phyloP scores from a whole-genome alignment of 92 coral and sea anemone genomes.

The Epizoanthus ramosus region DNA sequence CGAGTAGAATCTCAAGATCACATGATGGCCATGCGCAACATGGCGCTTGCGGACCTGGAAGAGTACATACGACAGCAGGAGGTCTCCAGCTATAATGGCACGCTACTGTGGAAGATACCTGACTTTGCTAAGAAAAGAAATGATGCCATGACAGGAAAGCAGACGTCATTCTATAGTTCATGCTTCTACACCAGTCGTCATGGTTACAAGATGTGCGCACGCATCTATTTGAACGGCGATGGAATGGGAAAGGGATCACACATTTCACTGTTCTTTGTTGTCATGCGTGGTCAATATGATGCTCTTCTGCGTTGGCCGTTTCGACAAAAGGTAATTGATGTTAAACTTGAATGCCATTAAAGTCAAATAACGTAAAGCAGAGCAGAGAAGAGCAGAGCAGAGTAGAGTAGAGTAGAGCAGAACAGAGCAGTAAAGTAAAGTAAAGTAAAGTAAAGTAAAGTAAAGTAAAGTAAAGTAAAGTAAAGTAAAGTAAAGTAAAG shows the following conservation, averaged over 20 bases:
- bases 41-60: constrained; percentile 34
- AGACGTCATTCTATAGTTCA: background rate
- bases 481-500: too few relatives aligned
- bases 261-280: constrained; percentile 44
- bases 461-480: too few relatives aligned
- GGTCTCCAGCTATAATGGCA: constrained; percentile 38
- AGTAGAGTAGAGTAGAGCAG: too few relatives aligned
- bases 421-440: too few relatives aligned
- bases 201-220: too few relatives aligned
- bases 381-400: too few relatives aligned
- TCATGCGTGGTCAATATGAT: constrained; percentile 46
- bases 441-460: too few relatives aligned
- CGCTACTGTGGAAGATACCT: constrained; percentile 39
- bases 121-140: constrained; percentile 33
- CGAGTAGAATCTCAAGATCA: constrained; percentile 25
- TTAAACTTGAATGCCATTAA: too few relatives aligned
- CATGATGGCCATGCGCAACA: constrained; percentile 40
- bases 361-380: background rate
- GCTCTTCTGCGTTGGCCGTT: constrained; percentile 49
- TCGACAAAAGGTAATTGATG: constrained; percentile 29
- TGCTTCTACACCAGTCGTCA: too few relatives aligned
- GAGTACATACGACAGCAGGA: constrained; percentile 39
- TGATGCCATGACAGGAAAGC: constrained; percentile 32
- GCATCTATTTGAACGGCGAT: too few relatives aligned
- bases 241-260: background rate